A percentile compares a stretch with the other conserved stretches of the same genome.
Conservation (phyloP, 2,888 invertebrate species). For the Leptopilina drosophilae region DNA sequence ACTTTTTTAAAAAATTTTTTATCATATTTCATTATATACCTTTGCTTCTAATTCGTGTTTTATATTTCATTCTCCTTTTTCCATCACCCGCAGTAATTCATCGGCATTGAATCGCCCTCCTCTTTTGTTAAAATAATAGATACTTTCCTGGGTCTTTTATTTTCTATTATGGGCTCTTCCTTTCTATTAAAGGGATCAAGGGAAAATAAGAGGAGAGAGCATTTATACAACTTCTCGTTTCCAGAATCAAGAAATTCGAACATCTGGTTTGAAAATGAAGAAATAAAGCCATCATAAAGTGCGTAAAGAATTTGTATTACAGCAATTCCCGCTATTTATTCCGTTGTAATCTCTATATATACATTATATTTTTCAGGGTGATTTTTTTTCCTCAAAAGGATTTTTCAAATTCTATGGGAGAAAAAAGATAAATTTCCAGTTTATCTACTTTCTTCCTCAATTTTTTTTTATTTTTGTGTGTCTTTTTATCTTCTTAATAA, state of each 20-base stretch:
- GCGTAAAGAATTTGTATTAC: conserved; percentile 4
- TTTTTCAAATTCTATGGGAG: neutral
- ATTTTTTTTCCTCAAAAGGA: neutral
- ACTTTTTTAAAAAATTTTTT: too few relatives aligned
- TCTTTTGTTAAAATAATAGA: too few relatives aligned
- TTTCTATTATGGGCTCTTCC: too few relatives aligned
- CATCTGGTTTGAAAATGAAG: conserved; percentile 33
- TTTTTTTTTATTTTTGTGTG: neutral
- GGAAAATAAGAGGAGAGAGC: too few relatives aligned
- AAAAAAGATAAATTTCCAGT: neutral
- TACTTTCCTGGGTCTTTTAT: too few relatives aligned
- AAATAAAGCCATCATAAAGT: conserved; percentile 29
- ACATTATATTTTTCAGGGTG: neutral
- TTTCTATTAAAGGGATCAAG: too few relatives aligned
- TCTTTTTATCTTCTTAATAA: neutral
- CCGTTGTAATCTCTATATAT: neutral
- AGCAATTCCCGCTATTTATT: neutral
- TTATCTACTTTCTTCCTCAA: neutral
- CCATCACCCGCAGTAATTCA: too few relatives aligned
- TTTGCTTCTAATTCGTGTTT: too few relatives aligned
- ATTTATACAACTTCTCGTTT: neutral
- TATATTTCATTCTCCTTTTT: too few relatives aligned
- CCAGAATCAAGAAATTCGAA: conserved; percentile 3
- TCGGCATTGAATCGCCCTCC: too few relatives aligned
- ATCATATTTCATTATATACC: too few relatives aligned